These are phyloP conservation scores for Planiliza haematocheilus DNA, from an alignment of 2,113 vertebrate genomes.

Conservation along the genomic window DNA sequence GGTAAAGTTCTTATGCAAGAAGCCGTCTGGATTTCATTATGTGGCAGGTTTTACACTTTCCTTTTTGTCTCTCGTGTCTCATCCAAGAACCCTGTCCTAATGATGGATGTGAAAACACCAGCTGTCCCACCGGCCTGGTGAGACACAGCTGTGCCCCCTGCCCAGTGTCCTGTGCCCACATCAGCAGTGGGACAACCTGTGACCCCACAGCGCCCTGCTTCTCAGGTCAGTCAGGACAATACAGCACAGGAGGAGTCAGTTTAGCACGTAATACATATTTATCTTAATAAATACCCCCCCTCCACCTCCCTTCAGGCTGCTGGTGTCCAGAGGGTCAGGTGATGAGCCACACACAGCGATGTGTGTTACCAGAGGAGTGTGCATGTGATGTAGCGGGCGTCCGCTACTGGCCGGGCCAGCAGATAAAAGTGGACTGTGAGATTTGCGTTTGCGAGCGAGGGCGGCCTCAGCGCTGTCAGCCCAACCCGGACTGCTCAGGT, in stretches of 20 bases:
- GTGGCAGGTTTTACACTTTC: too few species aligned
- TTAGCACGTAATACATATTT: too few species aligned
- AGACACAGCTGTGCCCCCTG: slow-evolving; percentile 84
- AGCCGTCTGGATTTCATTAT: too few species aligned
- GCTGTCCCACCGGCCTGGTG: slow-evolving; percentile 82
- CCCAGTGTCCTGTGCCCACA: slow-evolving; percentile 87
- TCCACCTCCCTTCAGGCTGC: slow-evolving; percentile 84
- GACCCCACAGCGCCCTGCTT: slow-evolving; percentile 73
- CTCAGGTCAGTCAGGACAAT: slow-evolving; percentile 78
- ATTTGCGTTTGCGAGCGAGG: slow-evolving; percentile 89
- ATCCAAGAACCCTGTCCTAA: slow-evolving; percentile 82
- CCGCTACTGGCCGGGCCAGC: slow-evolving; percentile 82
- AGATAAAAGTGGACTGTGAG: slow-evolving; percentile 85
- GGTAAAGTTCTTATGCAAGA: slow-evolving; percentile 75
- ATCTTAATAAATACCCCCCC: too few species aligned
- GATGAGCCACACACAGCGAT: slow-evolving; percentile 78
- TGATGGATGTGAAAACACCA: slow-evolving; percentile 83
- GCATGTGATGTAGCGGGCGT: slow-evolving; percentile 83
- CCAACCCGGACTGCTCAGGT: slow-evolving; percentile 87
- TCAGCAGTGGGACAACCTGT: slow-evolving; percentile 78
- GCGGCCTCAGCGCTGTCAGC: slow-evolving; percentile 80
- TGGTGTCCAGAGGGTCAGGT: slow-evolving; percentile 88
- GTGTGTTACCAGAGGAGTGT: slow-evolving; percentile 85
- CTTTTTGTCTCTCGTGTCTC: neutral
- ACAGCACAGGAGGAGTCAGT: neutral